These are phyloP conservation scores for Xylota sylvarum DNA, from an alignment of 2,888 invertebrate species.

Conservation along the genomic window DNA sequence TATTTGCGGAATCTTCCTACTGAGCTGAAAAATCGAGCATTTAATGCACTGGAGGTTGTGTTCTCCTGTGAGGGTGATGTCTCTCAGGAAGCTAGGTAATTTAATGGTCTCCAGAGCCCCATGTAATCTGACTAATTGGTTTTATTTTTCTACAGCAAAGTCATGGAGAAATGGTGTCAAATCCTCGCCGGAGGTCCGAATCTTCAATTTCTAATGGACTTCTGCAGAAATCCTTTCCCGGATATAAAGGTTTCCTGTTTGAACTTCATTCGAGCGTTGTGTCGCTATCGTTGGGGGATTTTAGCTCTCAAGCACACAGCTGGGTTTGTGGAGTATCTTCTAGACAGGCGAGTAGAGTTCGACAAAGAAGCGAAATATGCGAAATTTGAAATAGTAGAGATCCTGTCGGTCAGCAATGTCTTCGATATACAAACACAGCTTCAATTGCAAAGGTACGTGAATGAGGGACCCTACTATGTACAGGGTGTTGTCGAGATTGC, in stretches of 20 bases:
- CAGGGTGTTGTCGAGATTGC: constrained; percentile 90
- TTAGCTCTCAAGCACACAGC: constrained; percentile 89
- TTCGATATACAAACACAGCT: constrained; percentile 88
- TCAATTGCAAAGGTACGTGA: constrained; percentile 89
- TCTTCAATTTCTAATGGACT: constrained; percentile 86
- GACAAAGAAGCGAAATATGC: constrained; percentile 86
- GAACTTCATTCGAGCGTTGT: constrained; percentile 88
- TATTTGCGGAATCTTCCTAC: constrained; percentile 88
- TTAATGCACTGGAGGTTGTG: constrained; percentile 88
- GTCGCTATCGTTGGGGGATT: constrained; percentile 92
- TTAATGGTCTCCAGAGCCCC: not conserved
- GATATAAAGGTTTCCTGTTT: constrained; percentile 91
- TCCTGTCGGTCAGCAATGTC: constrained; percentile 86
- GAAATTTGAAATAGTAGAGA: constrained; percentile 90
- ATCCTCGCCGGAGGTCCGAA: constrained; percentile 86
- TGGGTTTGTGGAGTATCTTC: constrained; percentile 90
- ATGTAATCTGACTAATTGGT: not conserved
- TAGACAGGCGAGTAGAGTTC: constrained; percentile 90
- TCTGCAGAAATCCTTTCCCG: constrained; percentile 92
- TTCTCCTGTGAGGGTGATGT: constrained; percentile 85
- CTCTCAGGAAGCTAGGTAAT: constrained; percentile 83
- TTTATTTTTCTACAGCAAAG: constrained; percentile 81
- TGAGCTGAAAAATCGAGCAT: constrained; percentile 89
- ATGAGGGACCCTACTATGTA: constrained; percentile 92
- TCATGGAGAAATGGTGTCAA: constrained; percentile 88